phyloP scores from a whole-genome alignment of 2,113 vertebrate genomes.

The Proterorhinus semilunaris region DNA sequence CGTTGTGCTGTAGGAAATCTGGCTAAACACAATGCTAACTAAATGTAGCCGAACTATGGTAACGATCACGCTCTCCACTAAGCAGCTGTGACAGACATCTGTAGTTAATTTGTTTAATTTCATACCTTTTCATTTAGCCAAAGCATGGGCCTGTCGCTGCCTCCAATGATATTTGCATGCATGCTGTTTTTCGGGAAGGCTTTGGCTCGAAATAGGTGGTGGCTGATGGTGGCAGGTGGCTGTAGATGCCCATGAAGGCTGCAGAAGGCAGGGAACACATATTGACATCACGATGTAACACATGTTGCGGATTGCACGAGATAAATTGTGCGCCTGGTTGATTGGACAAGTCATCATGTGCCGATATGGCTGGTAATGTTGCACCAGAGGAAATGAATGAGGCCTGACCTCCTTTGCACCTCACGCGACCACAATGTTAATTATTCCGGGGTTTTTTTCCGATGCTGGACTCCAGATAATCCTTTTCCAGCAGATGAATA shows the following conservation, averaged over 20 bases:
- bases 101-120: constrained; percentile 76
- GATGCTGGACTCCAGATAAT: neutral
- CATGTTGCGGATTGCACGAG: constrained; percentile 68
- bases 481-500: constrained; percentile 5
- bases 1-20: neutral
- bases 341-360: constrained; percentile 59
- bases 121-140: constrained; percentile 64
- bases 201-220: constrained; percentile 5
- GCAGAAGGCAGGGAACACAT: constrained; percentile 22
- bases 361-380: constrained; percentile 49
- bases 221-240: neutral
- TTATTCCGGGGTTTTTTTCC: constrained; percentile 23
- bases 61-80: neutral
- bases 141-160: constrained; percentile 40
- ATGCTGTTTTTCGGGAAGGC: constrained; percentile 44
- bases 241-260: constrained; percentile 3
- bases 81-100: constrained; percentile 46
- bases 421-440: constrained; percentile 52
- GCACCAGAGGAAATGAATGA: constrained; percentile 57
- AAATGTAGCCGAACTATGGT: neutral
- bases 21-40: neutral
- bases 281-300: constrained; percentile 67
- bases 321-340: constrained; percentile 56
- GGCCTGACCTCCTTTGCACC: constrained; percentile 39
- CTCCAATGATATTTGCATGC: constrained; percentile 65